Evolutionary conservation across 2,888 invertebrate genomes (phyloP), one percentile per base, ranked within the genome.

Genomic region (Calliopum simillimum): DNA sequence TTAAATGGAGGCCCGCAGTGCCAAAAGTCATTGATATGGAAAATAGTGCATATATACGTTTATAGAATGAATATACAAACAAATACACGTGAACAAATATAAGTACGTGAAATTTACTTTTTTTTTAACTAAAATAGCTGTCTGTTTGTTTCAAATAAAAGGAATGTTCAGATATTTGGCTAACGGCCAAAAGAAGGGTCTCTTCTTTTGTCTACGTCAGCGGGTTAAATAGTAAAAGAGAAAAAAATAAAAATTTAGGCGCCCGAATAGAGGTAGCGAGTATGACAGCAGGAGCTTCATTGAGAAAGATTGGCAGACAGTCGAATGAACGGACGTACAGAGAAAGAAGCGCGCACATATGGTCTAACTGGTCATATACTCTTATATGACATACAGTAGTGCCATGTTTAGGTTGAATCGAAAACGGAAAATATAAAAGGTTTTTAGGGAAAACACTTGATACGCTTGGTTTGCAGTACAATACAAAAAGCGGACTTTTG

Each of bases 11-110:
- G 33, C 6, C 33, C 33, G 33, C 33, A 33, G 33, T 33, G 33
- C 33, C 33, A 33, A 33, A 33, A 33, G 61, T 71, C 76, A 73
- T 47, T 73, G 69, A 70, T 56, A 70, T 72, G 75, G 73, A 75
- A 73, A 73, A 58, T 47, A 56, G 67, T 62, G 51, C 70, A 46
- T 43, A 21, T 58, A 58, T 33, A 21, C 14, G 58, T 16, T 58
- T 58, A n/a, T 14, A 41, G 33, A 33, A 12, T 6, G 14, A 25
- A 58, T 41, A 41, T 19, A 33, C 33, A 58, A 3, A 11, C 13
- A 21, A 2, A 33, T 58, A 25, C 33, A 25, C 33, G 6, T 33
- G 5, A n/a, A 13, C 12, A 16, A 43, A 59, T 14, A n/a, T 5
- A 25, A 33, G 33, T 33, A 33, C 33, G 33, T 8, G 33, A 8